phyloP scores from a whole-genome alignment of 2,797 vertebrate species.

The Diplodus puntazzo region DNA sequence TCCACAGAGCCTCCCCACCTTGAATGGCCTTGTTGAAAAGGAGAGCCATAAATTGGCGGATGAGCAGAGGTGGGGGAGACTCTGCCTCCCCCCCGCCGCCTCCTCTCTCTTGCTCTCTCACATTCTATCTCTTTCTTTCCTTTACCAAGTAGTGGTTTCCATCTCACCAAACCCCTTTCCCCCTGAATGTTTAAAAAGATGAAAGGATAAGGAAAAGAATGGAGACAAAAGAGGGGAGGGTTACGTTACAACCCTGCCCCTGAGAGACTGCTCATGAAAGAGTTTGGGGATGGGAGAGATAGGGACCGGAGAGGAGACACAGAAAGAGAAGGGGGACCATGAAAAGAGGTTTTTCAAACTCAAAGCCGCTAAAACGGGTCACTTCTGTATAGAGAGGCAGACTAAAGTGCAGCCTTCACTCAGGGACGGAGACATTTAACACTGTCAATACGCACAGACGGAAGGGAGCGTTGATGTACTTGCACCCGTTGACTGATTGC shows the following conservation, averaged over 20 bases:
- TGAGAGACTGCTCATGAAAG: slow-evolving; percentile 86
- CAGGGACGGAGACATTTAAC: slow-evolving; percentile 72
- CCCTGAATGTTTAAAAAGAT: slow-evolving; percentile 87
- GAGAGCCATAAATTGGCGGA: slow-evolving; percentile 74
- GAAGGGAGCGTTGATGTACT: slow-evolving; percentile 59
- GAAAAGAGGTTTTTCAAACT: slow-evolving; percentile 78
- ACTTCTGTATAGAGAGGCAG: slow-evolving; percentile 71
- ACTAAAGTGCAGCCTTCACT: slow-evolving; percentile 74
- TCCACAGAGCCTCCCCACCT: slow-evolving; percentile 72
- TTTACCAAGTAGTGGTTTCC: slow-evolving; percentile 83
- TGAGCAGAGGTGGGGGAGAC: slow-evolving; percentile 63
- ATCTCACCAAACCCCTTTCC: slow-evolving; percentile 82
- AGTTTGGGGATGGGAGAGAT: slow-evolving; percentile 84
- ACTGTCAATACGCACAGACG: slow-evolving; percentile 60
- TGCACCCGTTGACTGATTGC: slow-evolving; percentile 65
- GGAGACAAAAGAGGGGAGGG: slow-evolving; percentile 83
- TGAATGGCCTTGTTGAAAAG: slow-evolving; percentile 82
- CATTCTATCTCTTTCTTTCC: slow-evolving; percentile 80
- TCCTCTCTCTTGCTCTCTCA: slow-evolving; percentile 58
- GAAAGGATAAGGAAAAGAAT: slow-evolving; percentile 88
- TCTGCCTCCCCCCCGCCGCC: slow-evolving; percentile 47
- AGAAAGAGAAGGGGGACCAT: slow-evolving; percentile 71
- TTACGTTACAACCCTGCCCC: slow-evolving; percentile 85
- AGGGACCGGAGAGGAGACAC: slow-evolving; percentile 77
- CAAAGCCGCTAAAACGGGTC: slow-evolving; percentile 73